Evolutionary conservation across 2,888 invertebrate genomes (phyloP), one percentile per base, ranked within the genome.

Genomic region (Calameuta idolon): DNA sequence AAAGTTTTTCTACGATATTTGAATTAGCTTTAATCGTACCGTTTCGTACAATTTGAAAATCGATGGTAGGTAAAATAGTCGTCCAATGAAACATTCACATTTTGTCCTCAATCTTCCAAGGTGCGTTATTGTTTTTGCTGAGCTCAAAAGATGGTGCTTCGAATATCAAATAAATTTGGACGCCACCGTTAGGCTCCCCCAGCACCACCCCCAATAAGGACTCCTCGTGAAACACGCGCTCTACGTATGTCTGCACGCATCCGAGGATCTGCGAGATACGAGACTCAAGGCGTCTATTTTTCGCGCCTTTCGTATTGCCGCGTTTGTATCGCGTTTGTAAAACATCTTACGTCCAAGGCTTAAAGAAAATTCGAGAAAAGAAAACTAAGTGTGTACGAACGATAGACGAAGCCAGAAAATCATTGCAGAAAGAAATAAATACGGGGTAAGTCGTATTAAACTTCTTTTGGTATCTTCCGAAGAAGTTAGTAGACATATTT

Each of bases 101-200:
- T 55, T 55, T 55, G 23, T 55, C 55, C 55, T 55, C 23, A 1
- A 23, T 55, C 55, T 55, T 71, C 1, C 31, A 71, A 31, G 71
- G 31, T 12, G 12, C 15, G 71, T 34, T 71, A 71, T 71, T 71
- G 71, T 71, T 71, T 71, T 71, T 71, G 33, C 15, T 71, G 33
- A 31, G 31, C 71, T 71, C 71, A 34, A 71, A 34, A 71, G 71
- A 71, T 71, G 71, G 71, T 71, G 71, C 71, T 71, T 34, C 71
- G 71, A 71, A 33, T 31, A 34, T 33, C 31, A 71, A 55, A 71
- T 31, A 5, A 71, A 71, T 30, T 71, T 71, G 12, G 34, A 71
- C 33, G 71, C 71, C 71, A 71, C 71, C 71, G 71, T 31, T 33
- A 15, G 12, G 5, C 15, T 12, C 12, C 15, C 31, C 31, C 23